Conservation (phyloP, 2,797 vertebrate genomes). For the Parambassis ranga region DNA sequence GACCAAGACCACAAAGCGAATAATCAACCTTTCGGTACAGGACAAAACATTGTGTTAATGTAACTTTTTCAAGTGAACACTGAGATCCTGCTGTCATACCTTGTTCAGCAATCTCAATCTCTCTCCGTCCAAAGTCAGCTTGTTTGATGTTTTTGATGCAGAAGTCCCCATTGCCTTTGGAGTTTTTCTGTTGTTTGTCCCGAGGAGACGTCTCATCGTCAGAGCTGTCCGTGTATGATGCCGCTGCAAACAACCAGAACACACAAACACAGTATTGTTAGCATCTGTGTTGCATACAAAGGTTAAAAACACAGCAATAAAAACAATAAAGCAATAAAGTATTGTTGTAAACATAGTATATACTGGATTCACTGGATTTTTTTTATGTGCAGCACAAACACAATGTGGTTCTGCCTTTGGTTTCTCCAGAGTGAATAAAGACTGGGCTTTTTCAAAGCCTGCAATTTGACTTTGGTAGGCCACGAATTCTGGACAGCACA, state of each 20-base stretch:
- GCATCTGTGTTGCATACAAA: not conserved
- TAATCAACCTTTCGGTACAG: no score
- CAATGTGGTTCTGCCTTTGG: not conserved
- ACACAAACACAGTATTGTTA: not conserved
- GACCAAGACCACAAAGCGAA: no score
- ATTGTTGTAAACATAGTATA: not conserved
- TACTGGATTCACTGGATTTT: not conserved
- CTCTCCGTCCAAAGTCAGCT: conserved; percentile 94
- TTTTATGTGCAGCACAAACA: conserved; percentile 5
- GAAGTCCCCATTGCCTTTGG: conserved; percentile 94
- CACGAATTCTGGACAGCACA: not conserved
- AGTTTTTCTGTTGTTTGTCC: conserved; percentile 98
- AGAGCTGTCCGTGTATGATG: conserved; percentile 98
- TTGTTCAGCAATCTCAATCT: conserved; percentile 98
- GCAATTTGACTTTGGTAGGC: conserved; percentile 21
- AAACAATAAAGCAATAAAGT: not conserved
- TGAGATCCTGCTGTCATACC: conserved; percentile 57
- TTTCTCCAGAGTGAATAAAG: not conserved
- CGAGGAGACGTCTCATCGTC: conserved; percentile 97
- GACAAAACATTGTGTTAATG: no score
- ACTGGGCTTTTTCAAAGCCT: conserved; percentile 9
- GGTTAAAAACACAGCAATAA: not conserved
- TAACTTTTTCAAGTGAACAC: not conserved
- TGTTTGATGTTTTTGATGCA: conserved; percentile 99
- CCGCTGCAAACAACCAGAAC: conserved; percentile 75